Conservation (phyloP, 2,888 invertebrate species). For the Epinotia brunnichana region DNA sequence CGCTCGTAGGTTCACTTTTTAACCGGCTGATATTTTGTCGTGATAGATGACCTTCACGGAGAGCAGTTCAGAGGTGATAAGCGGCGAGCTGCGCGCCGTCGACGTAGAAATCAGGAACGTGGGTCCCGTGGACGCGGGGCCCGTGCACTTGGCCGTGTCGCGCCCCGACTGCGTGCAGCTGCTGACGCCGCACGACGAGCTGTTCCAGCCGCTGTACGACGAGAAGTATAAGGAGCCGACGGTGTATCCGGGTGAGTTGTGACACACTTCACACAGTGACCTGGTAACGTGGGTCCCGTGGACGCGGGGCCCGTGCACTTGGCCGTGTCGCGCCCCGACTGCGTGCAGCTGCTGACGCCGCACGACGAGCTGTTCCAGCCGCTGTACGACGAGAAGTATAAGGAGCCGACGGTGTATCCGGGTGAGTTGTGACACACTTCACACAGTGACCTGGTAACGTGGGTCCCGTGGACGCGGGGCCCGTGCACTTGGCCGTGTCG, state of each 20-base stretch:
- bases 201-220: slow-evolving; percentile 64
- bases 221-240: slow-evolving; percentile 80
- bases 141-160: slow-evolving; percentile 87
- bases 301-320: slow-evolving; percentile 85
- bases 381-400: slow-evolving; percentile 70
- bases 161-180: slow-evolving; percentile 87
- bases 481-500: slow-evolving; percentile 87
- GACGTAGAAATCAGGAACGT: slow-evolving; percentile 87
- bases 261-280: no score
- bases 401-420: no score
- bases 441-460: slow-evolving; percentile 67
- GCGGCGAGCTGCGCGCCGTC: slow-evolving; percentile 88
- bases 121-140: slow-evolving; percentile 86
- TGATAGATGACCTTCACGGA: slow-evolving; percentile 88
- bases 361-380: slow-evolving; percentile 57
- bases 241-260: slow-evolving; percentile 67
- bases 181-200: slow-evolving; percentile 58
- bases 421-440: no score
- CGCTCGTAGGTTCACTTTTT: no score
- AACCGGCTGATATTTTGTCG: background rate
- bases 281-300: slow-evolving; percentile 87
- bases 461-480: slow-evolving; percentile 47
- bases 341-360: slow-evolving; percentile 80
- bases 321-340: slow-evolving; percentile 88
- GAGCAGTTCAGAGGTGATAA: slow-evolving; percentile 86